Conservation (phyloP, 2,797 vertebrate species). For the Acrocephalus scirpaceus region DNA sequence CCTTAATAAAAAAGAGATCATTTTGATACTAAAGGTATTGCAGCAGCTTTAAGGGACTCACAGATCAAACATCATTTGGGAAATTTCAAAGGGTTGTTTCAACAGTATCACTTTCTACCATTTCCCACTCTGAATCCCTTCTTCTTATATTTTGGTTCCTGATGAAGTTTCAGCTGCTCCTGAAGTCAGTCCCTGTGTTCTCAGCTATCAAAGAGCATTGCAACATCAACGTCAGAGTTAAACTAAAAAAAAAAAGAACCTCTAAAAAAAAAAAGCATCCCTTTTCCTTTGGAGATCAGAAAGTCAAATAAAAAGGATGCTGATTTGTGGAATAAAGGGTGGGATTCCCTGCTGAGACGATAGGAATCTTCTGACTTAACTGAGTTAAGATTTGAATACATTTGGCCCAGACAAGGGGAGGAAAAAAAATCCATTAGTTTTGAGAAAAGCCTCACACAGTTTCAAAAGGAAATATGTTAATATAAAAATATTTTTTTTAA, state of each 20-base stretch:
- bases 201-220: constrained; percentile 78
- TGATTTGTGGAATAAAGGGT: constrained; percentile 81
- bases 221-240: constrained; percentile 74
- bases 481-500: constrained; percentile 33
- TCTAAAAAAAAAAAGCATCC: constrained; percentile 70
- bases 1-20: constrained; percentile 44
- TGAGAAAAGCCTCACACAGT: constrained; percentile 76
- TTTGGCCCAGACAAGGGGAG: constrained; percentile 75
- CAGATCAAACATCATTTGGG: constrained; percentile 79
- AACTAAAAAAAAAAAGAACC: constrained; percentile 56
- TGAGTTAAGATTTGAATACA: constrained; percentile 81
- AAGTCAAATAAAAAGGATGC: constrained; percentile 79
- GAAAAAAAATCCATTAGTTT: constrained; percentile 78
- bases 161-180: constrained; percentile 79
- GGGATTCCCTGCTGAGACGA: constrained; percentile 81
- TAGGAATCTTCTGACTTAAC: constrained; percentile 81
- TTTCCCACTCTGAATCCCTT: constrained; percentile 48
- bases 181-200: constrained; percentile 78
- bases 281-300: constrained; percentile 80
- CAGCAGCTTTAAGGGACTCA: constrained; percentile 69
- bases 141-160: constrained; percentile 54
- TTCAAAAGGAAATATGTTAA: constrained; percentile 83
- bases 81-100: constrained; percentile 78
- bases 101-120: constrained; percentile 74
- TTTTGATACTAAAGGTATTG: constrained; percentile 76